Evolutionary conservation across 2,797 vertebrate species (phyloP).

Genomic region (Stomatorhinus walkeri): DNA sequence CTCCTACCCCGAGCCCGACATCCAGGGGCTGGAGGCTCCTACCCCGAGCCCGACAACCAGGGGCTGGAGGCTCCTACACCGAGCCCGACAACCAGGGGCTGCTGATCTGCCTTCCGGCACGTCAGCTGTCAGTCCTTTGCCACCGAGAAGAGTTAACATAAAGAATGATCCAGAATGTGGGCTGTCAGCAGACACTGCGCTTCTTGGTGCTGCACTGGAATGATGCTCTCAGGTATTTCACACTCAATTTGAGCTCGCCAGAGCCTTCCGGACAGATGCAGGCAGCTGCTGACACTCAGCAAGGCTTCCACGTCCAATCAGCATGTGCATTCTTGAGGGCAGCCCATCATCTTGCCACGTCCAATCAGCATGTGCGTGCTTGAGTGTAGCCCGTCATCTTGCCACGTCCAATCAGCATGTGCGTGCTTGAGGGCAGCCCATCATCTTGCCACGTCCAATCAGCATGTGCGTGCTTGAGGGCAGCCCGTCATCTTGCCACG

Average conservation of each 20-base stretch:
- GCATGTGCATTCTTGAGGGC: neutral
- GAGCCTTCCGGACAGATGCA: neutral
- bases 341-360: neutral
- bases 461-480: neutral
- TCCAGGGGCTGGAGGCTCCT: neutral
- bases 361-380: neutral
- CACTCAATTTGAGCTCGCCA: neutral
- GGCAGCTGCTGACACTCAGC: neutral
- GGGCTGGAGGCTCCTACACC: slow-evolving; percentile 16
- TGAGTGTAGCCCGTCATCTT: neutral
- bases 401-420: neutral
- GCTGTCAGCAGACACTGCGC: neutral
- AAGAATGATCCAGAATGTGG: slow-evolving; percentile 37
- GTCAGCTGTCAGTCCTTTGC: slow-evolving; percentile 40
- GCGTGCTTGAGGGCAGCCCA: neutral
- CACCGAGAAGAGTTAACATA: slow-evolving; percentile 42
- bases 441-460: neutral
- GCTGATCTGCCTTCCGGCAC: neutral
- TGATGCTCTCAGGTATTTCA: neutral
- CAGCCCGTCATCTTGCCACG: neutral
- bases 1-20: slow-evolving; percentile 30
- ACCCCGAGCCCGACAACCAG: no score
- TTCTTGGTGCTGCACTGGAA: neutral
- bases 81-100: slow-evolving; percentile 30
- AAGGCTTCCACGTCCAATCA: neutral